Base-by-base conservation (phyloP, 2,113 vertebrate genomes). In the Gnathonemus longibarbis region DNA sequence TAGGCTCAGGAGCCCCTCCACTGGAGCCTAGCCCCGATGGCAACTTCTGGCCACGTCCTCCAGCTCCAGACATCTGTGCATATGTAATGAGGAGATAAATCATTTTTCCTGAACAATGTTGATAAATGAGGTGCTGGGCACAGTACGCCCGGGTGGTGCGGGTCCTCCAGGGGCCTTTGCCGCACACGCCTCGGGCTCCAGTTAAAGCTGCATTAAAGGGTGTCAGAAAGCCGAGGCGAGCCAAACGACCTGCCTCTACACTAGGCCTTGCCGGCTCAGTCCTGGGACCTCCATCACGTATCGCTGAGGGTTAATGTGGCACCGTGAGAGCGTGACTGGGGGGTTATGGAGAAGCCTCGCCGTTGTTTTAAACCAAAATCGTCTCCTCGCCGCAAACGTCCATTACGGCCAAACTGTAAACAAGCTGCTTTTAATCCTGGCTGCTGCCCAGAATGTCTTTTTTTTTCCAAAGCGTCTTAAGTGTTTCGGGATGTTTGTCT, bases 41-140 rank as follows among this genome's bases (percentile, higher is more conserved):
- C 89, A 91, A 90, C 93, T 93, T 93, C 90, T 93, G 94, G 95
- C 94, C 93, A 92, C 88, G 89, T 86, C 91, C 87, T 89, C 92
- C 91, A 90, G 91, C 90, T 89, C 90, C 91, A 92, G 92, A 94
- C 95, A 95, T 94, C 94, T 95, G 95, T 92, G 92, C 93, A 91
- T 86, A 92, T 91, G 80, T 92, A 91, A 92, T 89, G 94, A 95
- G 93, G 91, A 94, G 90, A 95, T 95, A 94, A 95, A 95, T 95
- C 94, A 95, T 94, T 92, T 94, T 90, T 91, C 92, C 91, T 90
- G 92, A 94, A 94, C 89, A 92, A 93, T 94, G 92, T 93, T 95
- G 95, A 95, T 95, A 92, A 95, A 95, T 95, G 95, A 94, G 94
- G 89, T 91, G 92, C 85, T 92, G 87, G 6, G 66, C 88, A 87